Base-by-base conservation (phyloP, 1,140 invertebrate genomes). In the Drosophila burlai region DNA sequence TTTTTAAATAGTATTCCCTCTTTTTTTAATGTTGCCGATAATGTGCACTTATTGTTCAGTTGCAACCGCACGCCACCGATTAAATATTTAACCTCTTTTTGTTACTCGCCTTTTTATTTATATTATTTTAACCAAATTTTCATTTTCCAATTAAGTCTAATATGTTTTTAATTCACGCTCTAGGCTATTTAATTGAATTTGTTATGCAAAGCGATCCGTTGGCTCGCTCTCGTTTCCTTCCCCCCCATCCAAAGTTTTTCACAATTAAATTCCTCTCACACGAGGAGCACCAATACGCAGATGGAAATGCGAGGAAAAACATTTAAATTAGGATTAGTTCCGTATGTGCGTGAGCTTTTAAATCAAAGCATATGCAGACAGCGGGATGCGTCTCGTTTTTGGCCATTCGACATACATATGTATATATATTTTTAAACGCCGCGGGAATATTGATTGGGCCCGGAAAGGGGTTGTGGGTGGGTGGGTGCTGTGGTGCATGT, bases 291-390 rank as follows among this genome's bases (percentile, higher is more conserved):
- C 24, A 55, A 55, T 40, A n/a, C 54, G 54, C 21, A 24, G 54
- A 24, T 38, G 54, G 36, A 40, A 57, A 24, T 13, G 26, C 60
- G 50, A 21, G 21, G 29, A 42, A 63, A 72, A 80, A 72, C 77
- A 87, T 89, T 89, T 90, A 81, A 84, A 84, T 90, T 79, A 76
- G 78, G 81, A 84, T 84, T 84, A 90, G 68, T 79, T 78, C 46
- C 63, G 60, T 69, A 57, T 83, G 76, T 76, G 80, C 59, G 64
- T 76, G 79, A 52, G 76, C 61, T 72, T 82, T 74, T 76, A 84
- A 84, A 84, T 81, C 65, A 77, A 50, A 59, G 71, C 55, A 72
- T 68, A 69, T 72, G 68, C 49, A 24, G 50, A 31, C 24, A 67
- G 21, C 61, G 69, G 52, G 66, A 55, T 47, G 63, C 26, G 50